These are phyloP conservation scores for Leucopsar rothschildi DNA, from an alignment of 2,113 vertebrate species.

Conservation along the genomic window DNA sequence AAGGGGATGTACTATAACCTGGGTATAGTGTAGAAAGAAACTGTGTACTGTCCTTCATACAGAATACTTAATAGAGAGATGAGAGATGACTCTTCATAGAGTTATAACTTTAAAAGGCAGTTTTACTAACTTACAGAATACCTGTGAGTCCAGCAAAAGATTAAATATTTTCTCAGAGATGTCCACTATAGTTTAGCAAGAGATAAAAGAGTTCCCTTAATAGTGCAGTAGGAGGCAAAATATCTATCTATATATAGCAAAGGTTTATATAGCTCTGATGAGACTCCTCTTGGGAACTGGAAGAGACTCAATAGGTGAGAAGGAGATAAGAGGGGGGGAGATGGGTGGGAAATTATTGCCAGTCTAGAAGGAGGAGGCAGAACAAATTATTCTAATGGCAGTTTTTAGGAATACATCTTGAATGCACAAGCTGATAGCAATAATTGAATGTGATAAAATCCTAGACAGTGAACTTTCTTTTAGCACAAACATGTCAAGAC, in stretches of 20 bases:
- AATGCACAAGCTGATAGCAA: conserved; percentile 43
- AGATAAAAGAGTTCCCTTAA: conserved; percentile 61
- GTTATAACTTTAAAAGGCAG: conserved; percentile 35
- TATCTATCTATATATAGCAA: not conserved
- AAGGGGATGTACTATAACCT: not conserved
- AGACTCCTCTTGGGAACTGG: conserved; percentile 25
- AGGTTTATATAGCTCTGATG: conserved; percentile 36
- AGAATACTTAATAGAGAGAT: not conserved
- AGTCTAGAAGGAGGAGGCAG: conserved; percentile 44
- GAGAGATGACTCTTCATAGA: not conserved
- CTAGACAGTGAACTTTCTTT: conserved; percentile 18
- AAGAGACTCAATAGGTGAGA: conserved; percentile 31
- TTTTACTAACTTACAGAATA: conserved; percentile 52
- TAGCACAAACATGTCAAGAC: conserved; percentile 40
- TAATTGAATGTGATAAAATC: conserved; percentile 44
- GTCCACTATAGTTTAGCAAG: conserved; percentile 40
- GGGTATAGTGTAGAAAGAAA: not conserved
- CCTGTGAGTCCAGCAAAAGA: conserved; percentile 30
- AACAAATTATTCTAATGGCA: conserved; percentile 61
- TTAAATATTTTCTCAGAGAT: conserved; percentile 44
- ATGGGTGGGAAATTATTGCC: conserved; percentile 53
- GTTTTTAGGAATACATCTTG: conserved; percentile 41
- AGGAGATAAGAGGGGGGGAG: not conserved
- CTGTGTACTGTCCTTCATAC: not conserved
- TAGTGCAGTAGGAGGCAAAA: conserved; percentile 18